Evolutionary conservation across 1,140 invertebrate genomes (phyloP), one percentile per base, ranked within the genome.

Genomic region (Macrobrachium rosenbergii): DNA sequence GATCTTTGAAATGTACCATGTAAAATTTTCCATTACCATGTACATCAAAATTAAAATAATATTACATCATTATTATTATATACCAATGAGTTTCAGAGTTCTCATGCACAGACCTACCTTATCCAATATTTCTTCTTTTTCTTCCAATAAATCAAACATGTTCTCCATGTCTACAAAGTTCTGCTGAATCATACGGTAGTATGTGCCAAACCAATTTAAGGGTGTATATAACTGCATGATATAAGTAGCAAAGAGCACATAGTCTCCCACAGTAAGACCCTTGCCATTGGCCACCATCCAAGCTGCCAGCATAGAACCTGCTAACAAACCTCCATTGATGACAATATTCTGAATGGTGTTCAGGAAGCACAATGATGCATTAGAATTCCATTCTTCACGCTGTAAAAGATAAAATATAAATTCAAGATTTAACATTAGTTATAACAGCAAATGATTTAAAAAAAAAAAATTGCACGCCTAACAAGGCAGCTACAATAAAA

Each of bases 151-250:
- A 82, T 99, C 98, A 92, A 99, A 98, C 98, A 99, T 99, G 91
- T 99, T 99, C 93, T 99, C 98, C 98, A 99, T 99, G 90, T 99
- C 98, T 43, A 99, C 95, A 91, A 99, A 99, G 91, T 98, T 97
- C 92, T 97, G 97, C 91, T 99, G 98, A 88, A 99, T 98, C 75
- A 97, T 96, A 91, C 97, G 96, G 91, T 99, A 99, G 92, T 98
- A 98, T n/a, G 98, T 99, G 21, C 98, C 98, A 91, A 99, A 98
- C 95, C 96, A 99, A 93, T 99, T 99, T 2, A 99, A 92, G 0
- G 98, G 98, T 28, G 96, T 95, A 91, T 99, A 99, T n/a, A 99
- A 92, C 91, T 99, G 98, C 76, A 97, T 94, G n/a, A 99, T 96
- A 90, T 99, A 99, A 21, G 96, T 96, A 0, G 96, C 95, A 92